Conservation (phyloP, 2,797 vertebrate species). For the Fistularia tabacaria region DNA sequence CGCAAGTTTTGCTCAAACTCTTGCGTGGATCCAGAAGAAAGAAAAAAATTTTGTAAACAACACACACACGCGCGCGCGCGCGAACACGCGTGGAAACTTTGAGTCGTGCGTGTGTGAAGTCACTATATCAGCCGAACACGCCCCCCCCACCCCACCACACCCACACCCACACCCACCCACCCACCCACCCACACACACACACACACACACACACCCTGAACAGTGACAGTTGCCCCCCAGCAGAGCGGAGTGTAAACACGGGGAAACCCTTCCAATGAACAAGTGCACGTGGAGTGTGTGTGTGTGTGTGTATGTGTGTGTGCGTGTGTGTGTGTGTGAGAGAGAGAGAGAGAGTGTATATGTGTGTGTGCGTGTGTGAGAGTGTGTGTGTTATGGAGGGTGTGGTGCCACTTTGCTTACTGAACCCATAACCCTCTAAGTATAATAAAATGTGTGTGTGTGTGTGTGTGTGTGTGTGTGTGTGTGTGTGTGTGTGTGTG, state of each 20-base stretch:
- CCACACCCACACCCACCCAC: neutral
- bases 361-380: neutral
- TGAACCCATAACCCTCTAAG: constrained; percentile 10
- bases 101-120: constrained; percentile 30
- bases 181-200: neutral
- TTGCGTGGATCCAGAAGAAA: too few relatives aligned
- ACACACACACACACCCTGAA: constrained; percentile 10
- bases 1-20: neutral
- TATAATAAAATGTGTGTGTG: constrained; percentile 3
- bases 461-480: too few relatives aligned
- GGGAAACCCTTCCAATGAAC: constrained; percentile 57
- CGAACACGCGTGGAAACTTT: constrained; percentile 28
- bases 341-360: neutral
- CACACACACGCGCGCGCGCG: neutral
- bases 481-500: neutral
- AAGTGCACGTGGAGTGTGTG: constrained; percentile 66
- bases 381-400: constrained; percentile 18
- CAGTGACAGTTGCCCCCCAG: constrained; percentile 38
- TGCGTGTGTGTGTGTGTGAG: constrained; percentile 15
- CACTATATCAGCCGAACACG: constrained; percentile 20
- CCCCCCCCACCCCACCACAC: too few relatives aligned
- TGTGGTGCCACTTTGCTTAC: constrained; percentile 35
- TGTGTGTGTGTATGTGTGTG: constrained; percentile 21
- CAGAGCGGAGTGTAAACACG: constrained; percentile 61
- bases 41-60: neutral